Percentiles rank a stretch among this genome's conserved stretches.
These are phyloP conservation scores for Zygothrica quintamaculata DNA, from an alignment of 2,888 invertebrate genomes.

Conservation along the genomic window DNA sequence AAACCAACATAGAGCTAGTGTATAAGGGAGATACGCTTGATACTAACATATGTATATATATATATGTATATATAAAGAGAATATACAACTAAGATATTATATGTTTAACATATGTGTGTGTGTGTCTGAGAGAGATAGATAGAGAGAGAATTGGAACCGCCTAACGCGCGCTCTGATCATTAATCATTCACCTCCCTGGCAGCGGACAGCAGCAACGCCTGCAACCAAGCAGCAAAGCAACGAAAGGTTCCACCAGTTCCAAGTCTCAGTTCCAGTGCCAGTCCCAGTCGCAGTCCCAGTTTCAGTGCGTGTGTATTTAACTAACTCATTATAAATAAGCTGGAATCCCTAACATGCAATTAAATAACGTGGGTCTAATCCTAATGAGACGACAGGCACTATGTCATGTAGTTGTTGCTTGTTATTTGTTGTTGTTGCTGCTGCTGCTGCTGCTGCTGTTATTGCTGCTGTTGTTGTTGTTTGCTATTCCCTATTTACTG, in stretches of 20 bases:
- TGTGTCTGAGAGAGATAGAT: constrained; percentile 4
- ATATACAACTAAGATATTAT: no score
- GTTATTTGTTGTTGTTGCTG: constrained; percentile 35
- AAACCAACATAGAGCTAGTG: constrained; percentile 66
- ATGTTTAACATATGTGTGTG: no score
- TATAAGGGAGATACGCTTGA: constrained; percentile 13
- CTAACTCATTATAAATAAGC: constrained; percentile 79
- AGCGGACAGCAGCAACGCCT: constrained; percentile 64
- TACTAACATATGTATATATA: no score
- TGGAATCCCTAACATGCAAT: constrained; percentile 80
- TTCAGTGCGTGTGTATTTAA: constrained; percentile 73
- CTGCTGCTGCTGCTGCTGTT: constrained; percentile 21
- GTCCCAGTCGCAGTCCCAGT: constrained; percentile 24
- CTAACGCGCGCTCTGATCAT: constrained; percentile 69
- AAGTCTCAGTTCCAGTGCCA: constrained; percentile 14
- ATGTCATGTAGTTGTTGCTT: constrained; percentile 69
- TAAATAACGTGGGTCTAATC: constrained; percentile 81
- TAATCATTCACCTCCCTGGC: constrained; percentile 66
- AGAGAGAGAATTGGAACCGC: constrained; percentile 47
- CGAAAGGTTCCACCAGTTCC: constrained; percentile 16
- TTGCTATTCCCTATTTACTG: constrained; percentile 43
- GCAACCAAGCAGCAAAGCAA: constrained; percentile 34
- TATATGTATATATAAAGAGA: not conserved
- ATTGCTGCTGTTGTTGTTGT: constrained; percentile 15
- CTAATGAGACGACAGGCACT: constrained; percentile 80